Evolutionary conservation across 2,888 invertebrate genomes (phyloP), one percentile per base, ranked within the genome.

Genomic region (Meta bourneti): DNA sequence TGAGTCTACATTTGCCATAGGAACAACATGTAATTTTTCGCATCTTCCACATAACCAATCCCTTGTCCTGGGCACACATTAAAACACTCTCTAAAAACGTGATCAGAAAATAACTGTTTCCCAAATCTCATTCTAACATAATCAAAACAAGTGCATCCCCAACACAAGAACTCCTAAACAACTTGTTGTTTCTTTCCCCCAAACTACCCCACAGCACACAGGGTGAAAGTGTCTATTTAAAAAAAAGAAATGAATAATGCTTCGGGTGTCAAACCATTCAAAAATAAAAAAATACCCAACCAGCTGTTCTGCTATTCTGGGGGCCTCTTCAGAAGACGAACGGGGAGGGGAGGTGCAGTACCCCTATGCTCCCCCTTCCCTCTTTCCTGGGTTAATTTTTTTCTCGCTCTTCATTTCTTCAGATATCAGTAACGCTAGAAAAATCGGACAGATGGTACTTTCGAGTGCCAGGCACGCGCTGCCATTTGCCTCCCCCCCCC

Each of bases 341-440:
- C 34, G 51, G 70, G 81, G 75, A 19, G 71, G 77, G 54, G 54
- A 72, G 19, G 20, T 2, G 52, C 11, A 87, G 77, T 61, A 80
- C 88, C 88, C 88, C 61, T 81, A 88, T 88, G 51, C 75, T 52
- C 19, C 51, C 70, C 74, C 61, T 61, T 5, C 81, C 88, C 75
- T 75, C 75, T 69, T 80, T 81, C 52, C 87, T 51, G n/a, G 7
- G 49, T 54, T 8, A 9, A 13, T 20, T 54, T 61, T 52, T 51
- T 80, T 51, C 19, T 51, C 51, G 19, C 34, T 80, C 54, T 80
- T 80, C 54, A 19, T 61, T 51, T 61, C 34, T 61, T 72, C 54
- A 72, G 84, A 90, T 90, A 90, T 90, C 89, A 54, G 89, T 84
- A 90, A 70, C 89, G 89, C 61, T 72, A 51, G 34, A 75, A 54